Percentiles rank a stretch among this genome's conserved stretches.
phyloP scores from a whole-genome alignment of 2,113 vertebrate genomes.

The Empidonax traillii region DNA sequence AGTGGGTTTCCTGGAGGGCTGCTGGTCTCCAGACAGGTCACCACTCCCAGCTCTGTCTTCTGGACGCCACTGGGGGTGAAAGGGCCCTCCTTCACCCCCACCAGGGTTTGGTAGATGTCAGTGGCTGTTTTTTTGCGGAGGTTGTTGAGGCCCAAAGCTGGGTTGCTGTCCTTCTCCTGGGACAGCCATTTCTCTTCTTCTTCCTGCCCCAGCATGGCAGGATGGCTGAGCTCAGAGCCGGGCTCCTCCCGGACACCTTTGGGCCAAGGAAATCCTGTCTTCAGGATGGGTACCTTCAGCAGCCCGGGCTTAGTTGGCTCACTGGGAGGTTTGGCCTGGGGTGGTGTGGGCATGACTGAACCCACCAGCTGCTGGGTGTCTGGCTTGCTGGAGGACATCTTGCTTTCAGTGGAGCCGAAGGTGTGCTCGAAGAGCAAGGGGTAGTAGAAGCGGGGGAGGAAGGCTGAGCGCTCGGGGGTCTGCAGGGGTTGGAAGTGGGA shows the following conservation, averaged over 20 bases:
- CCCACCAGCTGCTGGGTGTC: constrained; percentile 58
- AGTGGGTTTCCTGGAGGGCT: constrained; percentile 29
- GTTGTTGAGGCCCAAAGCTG: constrained; percentile 8
- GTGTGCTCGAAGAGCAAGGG: constrained; percentile 89
- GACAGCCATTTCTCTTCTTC: constrained; percentile 71
- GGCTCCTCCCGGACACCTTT: constrained; percentile 59
- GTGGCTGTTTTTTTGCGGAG: constrained; percentile 13
- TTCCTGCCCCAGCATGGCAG: constrained; percentile 18
- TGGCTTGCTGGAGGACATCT: constrained; percentile 69
- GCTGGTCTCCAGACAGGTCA: constrained; percentile 54
- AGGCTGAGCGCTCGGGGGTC: constrained; percentile 73
- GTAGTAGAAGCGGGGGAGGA: constrained; percentile 88
- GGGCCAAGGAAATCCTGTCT: constrained; percentile 63
- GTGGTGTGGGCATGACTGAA: neutral
- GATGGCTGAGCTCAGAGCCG: neutral
- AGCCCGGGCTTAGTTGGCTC: constrained; percentile 77
- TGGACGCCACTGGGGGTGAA: neutral
- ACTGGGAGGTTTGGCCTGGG: constrained; percentile 57
- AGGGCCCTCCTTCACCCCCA: neutral
- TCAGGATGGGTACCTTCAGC: constrained; percentile 81
- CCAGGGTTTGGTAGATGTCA: neutral
- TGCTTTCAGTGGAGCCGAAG: constrained; percentile 66
- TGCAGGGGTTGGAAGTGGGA: constrained; percentile 73
- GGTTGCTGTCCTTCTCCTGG: constrained; percentile 50
- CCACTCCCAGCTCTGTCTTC: constrained; percentile 33